Evolutionary conservation across 2,888 invertebrate species (phyloP).

Genomic region (Artemia sinica): DNA sequence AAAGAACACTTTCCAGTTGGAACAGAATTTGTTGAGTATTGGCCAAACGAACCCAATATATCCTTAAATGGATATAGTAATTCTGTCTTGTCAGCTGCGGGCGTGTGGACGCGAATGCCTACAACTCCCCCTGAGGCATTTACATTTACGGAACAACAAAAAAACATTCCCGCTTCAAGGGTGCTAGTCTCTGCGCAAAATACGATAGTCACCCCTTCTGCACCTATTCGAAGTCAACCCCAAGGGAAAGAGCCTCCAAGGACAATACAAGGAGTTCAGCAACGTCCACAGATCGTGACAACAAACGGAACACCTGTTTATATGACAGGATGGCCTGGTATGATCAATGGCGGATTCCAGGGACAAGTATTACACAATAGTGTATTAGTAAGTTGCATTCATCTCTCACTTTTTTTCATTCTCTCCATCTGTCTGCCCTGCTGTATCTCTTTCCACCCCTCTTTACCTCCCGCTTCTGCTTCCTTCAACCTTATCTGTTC

Average conservation of each 20-base stretch:
- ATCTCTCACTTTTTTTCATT: no score
- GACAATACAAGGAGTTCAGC: not conserved
- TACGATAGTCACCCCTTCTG: not conserved
- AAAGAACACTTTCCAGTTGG: conserved; percentile 77
- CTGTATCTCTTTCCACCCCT: no score
- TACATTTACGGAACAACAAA: not conserved
- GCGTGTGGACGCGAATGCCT: not conserved
- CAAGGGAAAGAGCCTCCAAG: not conserved
- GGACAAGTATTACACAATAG: not conserved
- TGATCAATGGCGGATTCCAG: not conserved
- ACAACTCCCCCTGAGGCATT: not conserved
- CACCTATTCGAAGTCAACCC: not conserved
- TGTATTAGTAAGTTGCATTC: no score
- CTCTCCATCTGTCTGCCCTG: no score
- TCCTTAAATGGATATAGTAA: not conserved
- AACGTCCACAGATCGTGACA: not conserved
- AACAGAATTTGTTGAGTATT: conserved; percentile 76
- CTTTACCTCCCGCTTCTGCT: no score
- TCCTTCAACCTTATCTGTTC: no score
- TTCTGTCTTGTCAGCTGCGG: not conserved
- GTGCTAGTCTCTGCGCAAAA: conserved; percentile 9
- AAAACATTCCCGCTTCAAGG: not conserved
- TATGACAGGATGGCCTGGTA: not conserved
- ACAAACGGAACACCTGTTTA: not conserved
- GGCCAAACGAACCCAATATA: conserved; percentile 40